Conservation (phyloP, 2,113 vertebrate genomes). For the Callipepla squamata region DNA sequence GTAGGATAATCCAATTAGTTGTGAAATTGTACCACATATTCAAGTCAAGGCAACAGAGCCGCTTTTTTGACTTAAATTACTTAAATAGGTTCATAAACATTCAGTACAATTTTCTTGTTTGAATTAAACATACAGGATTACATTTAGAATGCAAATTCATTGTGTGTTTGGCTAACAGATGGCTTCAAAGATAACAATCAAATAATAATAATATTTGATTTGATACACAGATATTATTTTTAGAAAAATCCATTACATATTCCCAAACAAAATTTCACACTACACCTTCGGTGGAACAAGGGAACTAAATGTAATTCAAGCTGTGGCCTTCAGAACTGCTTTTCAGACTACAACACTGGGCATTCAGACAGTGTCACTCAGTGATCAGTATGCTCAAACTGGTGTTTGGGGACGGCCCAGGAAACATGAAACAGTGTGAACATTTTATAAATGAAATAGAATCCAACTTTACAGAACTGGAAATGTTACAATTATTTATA, state of each 20-base stretch:
- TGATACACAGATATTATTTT: background rate
- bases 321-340: background rate
- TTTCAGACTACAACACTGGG: background rate
- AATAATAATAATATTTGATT: background rate
- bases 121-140: background rate
- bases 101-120: background rate
- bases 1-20: background rate
- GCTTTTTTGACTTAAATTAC: background rate
- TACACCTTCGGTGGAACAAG: background rate
- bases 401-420: background rate
- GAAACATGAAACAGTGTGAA: background rate
- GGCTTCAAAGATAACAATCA: background rate
- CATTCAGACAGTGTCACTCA: background rate
- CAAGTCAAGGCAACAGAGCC: background rate
- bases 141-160: background rate
- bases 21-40: background rate
- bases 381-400: background rate
- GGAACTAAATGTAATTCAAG: background rate
- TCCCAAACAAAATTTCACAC: background rate
- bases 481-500: slow-evolving; percentile 26
- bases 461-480: background rate
- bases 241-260: background rate
- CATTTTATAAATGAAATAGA: background rate
- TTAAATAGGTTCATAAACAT: background rate
- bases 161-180: background rate